Percentiles rank a stretch among this genome's conserved stretches.
phyloP scores from a whole-genome alignment of 2,113 vertebrate genomes.

The Callipepla californica region DNA sequence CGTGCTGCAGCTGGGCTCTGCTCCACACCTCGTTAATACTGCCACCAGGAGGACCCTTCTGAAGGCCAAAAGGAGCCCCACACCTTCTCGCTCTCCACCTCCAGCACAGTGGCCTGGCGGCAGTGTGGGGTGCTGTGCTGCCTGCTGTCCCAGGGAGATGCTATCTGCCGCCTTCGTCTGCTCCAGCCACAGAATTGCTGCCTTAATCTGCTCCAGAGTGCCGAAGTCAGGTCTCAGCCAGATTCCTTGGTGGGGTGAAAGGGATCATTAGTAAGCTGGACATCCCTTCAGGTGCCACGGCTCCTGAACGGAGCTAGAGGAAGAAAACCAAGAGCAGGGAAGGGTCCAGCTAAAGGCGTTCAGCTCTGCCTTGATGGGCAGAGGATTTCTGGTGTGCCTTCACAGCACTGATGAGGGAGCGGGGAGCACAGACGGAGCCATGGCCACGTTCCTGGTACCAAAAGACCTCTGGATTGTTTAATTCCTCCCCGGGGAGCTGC shows the following conservation, averaged over 20 bases:
- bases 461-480: not conserved
- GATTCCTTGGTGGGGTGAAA: not conserved
- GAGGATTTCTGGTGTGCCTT: not conserved
- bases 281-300: not conserved
- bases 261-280: not conserved
- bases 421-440: not conserved
- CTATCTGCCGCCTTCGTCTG: not conserved
- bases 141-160: not conserved
- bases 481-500: conserved; percentile 11
- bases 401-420: not conserved
- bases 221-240: not conserved
- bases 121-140: accelerated
- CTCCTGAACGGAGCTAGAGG: not conserved
- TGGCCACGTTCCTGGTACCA: not conserved
- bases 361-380: accelerated
- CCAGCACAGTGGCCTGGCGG: not conserved
- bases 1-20: not conserved
- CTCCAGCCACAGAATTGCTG: not conserved
- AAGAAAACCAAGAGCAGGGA: not conserved
- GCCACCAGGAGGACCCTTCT: not conserved
- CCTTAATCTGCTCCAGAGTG: not conserved
- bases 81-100: not conserved
- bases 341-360: not conserved
- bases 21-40: not conserved
- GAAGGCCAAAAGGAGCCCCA: not conserved